Conservation (phyloP, 1,140 invertebrate species). For the Semibalanus balanoides region DNA sequence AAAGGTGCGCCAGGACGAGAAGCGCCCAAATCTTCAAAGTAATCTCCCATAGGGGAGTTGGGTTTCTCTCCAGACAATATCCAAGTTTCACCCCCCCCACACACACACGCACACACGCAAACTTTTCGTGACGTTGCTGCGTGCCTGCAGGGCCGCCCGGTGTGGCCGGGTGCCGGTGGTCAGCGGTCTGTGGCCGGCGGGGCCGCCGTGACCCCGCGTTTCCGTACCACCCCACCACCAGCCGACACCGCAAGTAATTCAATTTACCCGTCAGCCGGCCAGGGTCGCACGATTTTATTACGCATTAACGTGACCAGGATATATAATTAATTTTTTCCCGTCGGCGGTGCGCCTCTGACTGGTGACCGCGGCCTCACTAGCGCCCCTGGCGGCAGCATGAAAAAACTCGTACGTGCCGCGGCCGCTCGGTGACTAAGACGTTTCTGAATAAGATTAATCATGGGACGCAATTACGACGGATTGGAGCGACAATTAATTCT, state of each 20-base stretch:
- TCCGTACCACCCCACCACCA: too few relatives aligned
- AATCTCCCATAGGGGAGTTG: too few relatives aligned
- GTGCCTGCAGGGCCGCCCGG: too few relatives aligned
- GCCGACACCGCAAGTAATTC: not conserved
- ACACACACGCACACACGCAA: too few relatives aligned
- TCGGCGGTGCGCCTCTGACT: not conserved
- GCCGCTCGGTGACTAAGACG: not conserved
- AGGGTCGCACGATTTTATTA: not conserved
- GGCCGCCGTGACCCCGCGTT: too few relatives aligned
- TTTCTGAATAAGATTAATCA: slow-evolving; percentile 3
- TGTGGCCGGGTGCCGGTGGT: too few relatives aligned
- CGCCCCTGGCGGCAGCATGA: not conserved
- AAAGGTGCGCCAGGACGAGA: too few relatives aligned
- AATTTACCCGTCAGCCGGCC: not conserved
- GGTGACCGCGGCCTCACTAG: not conserved
- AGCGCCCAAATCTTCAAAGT: too few relatives aligned
- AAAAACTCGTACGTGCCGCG: not conserved
- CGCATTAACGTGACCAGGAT: not conserved
- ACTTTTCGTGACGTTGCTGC: too few relatives aligned
- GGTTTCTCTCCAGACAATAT: too few relatives aligned
- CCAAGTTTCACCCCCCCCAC: too few relatives aligned
- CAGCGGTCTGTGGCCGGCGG: too few relatives aligned
- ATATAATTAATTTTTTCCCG: not conserved
- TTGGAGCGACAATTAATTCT: not conserved
- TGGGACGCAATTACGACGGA: not conserved